phyloP scores from a whole-genome alignment of 2,113 vertebrate genomes.

The Baryphthengus martii region DNA sequence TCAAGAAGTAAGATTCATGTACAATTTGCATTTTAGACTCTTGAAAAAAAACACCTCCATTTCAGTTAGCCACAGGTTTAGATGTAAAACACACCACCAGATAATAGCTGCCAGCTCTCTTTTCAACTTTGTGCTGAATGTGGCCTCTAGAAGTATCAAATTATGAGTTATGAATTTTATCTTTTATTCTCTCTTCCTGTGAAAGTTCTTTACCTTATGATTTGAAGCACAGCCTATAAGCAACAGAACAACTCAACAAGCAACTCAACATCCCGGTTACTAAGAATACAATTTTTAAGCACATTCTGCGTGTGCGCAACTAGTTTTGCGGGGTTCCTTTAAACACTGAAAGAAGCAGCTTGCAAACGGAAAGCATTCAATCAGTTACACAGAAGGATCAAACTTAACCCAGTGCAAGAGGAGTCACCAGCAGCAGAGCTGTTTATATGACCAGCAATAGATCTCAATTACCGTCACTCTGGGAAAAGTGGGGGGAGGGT shows the following conservation, averaged over 20 bases:
- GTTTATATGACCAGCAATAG: not conserved
- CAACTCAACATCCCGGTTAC: not conserved
- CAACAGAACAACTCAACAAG: not conserved
- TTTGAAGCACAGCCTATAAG: not conserved
- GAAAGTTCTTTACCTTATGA: not conserved
- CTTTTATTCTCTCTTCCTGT: not conserved
- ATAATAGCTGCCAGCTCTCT: not conserved
- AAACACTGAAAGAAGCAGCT: not conserved
- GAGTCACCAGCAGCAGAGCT: not conserved
- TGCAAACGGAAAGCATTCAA: not conserved
- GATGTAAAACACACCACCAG: not conserved
- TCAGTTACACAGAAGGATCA: not conserved
- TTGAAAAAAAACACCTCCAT: not conserved
- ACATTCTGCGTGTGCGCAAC: not conserved
- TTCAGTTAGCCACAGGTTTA: not conserved
- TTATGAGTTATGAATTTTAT: not conserved
- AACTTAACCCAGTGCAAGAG: not conserved
- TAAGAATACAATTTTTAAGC: not conserved
- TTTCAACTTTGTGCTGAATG: not conserved
- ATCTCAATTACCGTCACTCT: not conserved
- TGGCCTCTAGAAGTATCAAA: not conserved
- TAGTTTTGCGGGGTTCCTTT: not conserved
- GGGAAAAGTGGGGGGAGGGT: conserved; percentile 37
- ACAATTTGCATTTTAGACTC: not conserved
- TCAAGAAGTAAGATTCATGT: not conserved